These are phyloP conservation scores for Catotricha subobsoleta DNA, from an alignment of 2,888 invertebrate genomes.

Conservation along the genomic window DNA sequence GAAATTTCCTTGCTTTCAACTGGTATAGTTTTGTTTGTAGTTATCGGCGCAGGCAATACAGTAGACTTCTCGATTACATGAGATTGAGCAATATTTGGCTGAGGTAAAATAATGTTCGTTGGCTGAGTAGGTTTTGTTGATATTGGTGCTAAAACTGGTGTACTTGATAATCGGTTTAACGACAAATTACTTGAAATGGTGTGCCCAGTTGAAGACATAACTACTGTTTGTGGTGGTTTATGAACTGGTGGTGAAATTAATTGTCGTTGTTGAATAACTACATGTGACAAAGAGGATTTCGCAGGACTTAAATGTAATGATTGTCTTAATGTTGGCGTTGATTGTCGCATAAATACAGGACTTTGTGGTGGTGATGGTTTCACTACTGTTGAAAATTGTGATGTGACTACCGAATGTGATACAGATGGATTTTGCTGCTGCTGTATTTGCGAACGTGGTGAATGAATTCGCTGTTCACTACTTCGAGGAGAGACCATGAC, in stretches of 20 bases:
- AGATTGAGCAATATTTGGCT: constrained; percentile 22
- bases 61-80: constrained; percentile 8
- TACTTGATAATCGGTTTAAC: constrained; percentile 38
- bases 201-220: constrained; percentile 22
- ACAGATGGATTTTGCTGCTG: constrained; percentile 15
- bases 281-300: constrained; percentile 12
- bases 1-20: constrained; percentile 17
- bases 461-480: constrained; percentile 21
- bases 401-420: constrained; percentile 8
- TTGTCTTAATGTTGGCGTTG: constrained; percentile 15
- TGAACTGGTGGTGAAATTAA: constrained; percentile 18
- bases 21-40: constrained; percentile 29
- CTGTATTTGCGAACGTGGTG: constrained; percentile 13
- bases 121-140: constrained; percentile 35
- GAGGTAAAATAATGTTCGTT: constrained; percentile 29
- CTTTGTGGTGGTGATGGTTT: constrained; percentile 19
- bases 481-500: constrained; percentile 28
- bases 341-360: constrained; percentile 20
- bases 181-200: constrained; percentile 15
- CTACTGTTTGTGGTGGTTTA: constrained; percentile 31
- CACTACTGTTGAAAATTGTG: constrained; percentile 9
- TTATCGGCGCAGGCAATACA: constrained; percentile 8
- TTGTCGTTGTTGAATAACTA: constrained; percentile 13
- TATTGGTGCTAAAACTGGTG: constrained; percentile 37
- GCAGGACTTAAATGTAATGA: constrained; percentile 11